Conservation (phyloP, 2,888 invertebrate species). For the Linnaemya vulpina region DNA sequence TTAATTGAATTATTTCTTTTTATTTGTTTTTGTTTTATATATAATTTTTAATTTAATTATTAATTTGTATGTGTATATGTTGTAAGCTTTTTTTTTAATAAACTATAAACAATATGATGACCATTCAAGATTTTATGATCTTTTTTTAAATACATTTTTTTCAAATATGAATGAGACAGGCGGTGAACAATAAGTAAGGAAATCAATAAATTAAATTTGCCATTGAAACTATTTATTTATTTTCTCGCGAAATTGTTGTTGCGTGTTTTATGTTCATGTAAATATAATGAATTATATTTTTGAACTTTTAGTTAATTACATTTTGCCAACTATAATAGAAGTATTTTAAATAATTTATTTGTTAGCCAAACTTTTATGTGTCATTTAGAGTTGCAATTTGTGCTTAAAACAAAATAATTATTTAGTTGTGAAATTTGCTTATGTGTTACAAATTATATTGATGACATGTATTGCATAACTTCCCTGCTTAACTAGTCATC, state of each 20-base stretch:
- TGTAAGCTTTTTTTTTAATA: conserved; percentile 56
- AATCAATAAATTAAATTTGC: conserved; percentile 26
- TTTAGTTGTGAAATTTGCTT: too few species aligned
- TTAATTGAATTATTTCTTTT: conserved; percentile 22
- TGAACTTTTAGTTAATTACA: neutral
- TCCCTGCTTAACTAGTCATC: too few species aligned
- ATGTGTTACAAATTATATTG: too few species aligned
- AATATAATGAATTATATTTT: neutral
- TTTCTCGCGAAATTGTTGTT: conserved; percentile 26
- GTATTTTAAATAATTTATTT: conserved; percentile 12
- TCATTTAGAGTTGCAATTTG: neutral
- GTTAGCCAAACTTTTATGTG: neutral
- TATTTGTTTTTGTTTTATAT: conserved; percentile 42
- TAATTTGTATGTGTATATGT: conserved; percentile 51
- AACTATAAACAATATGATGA: conserved; percentile 61
- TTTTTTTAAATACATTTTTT: conserved; percentile 1
- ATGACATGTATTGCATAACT: too few species aligned
- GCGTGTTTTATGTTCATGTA: conserved; percentile 47
- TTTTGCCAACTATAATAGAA: neutral
- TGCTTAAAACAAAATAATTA: neutral
- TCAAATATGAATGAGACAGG: neutral
- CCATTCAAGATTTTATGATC: conserved; percentile 17
- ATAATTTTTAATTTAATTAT: conserved; percentile 39
- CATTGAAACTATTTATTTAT: conserved; percentile 25
- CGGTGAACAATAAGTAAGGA: conserved; percentile 16